These are phyloP conservation scores for Stenurella melanura DNA, from an alignment of 2,888 invertebrate genomes.

Conservation along the genomic window DNA sequence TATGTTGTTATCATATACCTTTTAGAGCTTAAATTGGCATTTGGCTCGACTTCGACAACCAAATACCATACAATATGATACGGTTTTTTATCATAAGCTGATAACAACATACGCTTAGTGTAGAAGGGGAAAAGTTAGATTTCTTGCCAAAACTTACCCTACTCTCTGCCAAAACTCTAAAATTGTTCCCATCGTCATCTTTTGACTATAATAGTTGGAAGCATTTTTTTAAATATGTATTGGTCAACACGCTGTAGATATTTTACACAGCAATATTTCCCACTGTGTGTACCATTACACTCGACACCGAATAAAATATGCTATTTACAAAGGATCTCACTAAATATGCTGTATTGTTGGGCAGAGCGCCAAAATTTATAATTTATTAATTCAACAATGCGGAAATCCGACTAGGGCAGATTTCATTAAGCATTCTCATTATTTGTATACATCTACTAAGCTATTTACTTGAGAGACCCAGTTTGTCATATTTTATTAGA, in stretches of 20 bases:
- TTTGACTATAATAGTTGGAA: neutral
- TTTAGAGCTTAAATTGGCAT: too few species aligned
- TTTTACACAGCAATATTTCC: neutral
- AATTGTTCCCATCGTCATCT: too few species aligned
- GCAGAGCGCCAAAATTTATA: conserved; percentile 22
- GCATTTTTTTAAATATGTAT: neutral
- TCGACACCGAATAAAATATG: neutral
- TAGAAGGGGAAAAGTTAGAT: too few species aligned
- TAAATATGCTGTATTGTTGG: neutral
- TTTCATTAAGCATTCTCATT: conserved; percentile 9
- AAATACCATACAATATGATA: too few species aligned
- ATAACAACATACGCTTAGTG: too few species aligned
- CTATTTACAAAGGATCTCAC: neutral
- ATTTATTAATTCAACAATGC: conserved; percentile 15
- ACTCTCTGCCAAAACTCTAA: too few species aligned
- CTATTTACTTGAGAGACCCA: conserved; percentile 11
- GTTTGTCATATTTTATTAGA: conserved; percentile 21
- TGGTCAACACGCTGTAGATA: neutral
- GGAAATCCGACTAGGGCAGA: conserved; percentile 11
- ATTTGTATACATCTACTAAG: conserved; percentile 24
- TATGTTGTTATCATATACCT: too few species aligned
- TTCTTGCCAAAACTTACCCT: too few species aligned
- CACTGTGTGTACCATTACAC: neutral
- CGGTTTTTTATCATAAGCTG: too few species aligned
- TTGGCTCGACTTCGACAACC: too few species aligned